These are phyloP conservation scores for Alloscopus bannaensis DNA, from an alignment of 2,888 invertebrate genomes.

Conservation along the genomic window DNA sequence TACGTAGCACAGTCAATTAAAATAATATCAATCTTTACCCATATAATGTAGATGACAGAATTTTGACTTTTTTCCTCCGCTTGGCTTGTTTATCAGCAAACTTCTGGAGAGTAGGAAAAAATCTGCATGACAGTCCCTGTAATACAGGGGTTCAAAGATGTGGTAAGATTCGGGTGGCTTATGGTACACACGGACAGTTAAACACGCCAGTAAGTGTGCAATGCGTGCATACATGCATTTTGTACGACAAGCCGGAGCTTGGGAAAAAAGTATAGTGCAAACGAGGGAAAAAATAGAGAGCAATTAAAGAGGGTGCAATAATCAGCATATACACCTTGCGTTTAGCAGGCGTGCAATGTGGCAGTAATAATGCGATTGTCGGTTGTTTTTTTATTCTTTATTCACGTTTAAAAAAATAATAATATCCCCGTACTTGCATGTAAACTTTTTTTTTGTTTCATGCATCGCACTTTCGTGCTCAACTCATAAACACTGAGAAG, in stretches of 20 bases:
- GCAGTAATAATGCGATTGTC: conserved; percentile 62
- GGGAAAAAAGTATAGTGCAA: conserved; percentile 6
- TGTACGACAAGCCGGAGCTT: background rate
- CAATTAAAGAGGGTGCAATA: conserved; percentile 58
- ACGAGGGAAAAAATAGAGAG: conserved; percentile 16
- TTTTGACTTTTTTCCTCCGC: conserved; percentile 25
- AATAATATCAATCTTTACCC: conserved; percentile 66
- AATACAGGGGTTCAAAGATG: conserved; percentile 21
- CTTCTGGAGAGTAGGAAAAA: conserved; percentile 18
- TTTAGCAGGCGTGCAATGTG: conserved; percentile 55
- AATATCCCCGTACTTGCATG: too few relatives aligned
- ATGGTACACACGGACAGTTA: background rate
- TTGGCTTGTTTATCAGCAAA: conserved; percentile 37
- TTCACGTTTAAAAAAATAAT: conserved; percentile 32
- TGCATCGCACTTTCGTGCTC: conserved; percentile 25
- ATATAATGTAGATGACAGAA: conserved; percentile 40
- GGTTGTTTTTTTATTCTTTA: conserved; percentile 52
- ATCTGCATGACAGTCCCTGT: conserved; percentile 52
- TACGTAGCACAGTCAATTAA: conserved; percentile 12
- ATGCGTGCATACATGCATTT: conserved; percentile 11
- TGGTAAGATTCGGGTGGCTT: conserved; percentile 1
- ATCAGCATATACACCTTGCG: conserved; percentile 49
- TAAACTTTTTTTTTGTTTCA: too few relatives aligned
- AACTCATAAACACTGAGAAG: background rate
- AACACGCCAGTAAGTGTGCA: background rate